Conservation (phyloP, 2,113 vertebrate genomes). For the Tylochromis polylepis region DNA sequence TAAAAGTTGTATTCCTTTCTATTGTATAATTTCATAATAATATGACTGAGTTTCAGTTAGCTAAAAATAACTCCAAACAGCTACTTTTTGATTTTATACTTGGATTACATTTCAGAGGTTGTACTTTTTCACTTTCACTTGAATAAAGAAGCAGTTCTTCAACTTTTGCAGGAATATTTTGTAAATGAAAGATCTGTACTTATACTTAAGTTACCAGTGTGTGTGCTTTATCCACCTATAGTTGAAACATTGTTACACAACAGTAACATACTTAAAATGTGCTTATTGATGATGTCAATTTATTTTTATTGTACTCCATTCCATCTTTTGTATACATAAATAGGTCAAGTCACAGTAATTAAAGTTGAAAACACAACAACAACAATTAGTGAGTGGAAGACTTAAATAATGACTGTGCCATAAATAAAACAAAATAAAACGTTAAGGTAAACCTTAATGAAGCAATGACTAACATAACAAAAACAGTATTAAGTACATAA, state of each 20-base stretch:
- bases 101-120: rapidly evolving
- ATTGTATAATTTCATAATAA: not conserved
- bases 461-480: not conserved
- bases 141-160: not conserved
- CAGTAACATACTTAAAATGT: not conserved
- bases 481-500: rapidly evolving
- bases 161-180: not conserved
- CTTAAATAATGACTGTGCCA: not conserved
- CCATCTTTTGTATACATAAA: not conserved
- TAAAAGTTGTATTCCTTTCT: not conserved
- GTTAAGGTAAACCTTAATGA: not conserved
- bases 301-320: not conserved
- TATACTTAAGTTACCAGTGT: not conserved
- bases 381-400: not conserved
- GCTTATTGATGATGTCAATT: not conserved
- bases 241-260: not conserved
- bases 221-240: not conserved
- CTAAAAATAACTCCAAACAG: not conserved
- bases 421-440: not conserved
- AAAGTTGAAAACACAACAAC: not conserved
- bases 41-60: not conserved
- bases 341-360: not conserved
- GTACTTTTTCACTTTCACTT: no score
- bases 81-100: not conserved
- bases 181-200: not conserved